phyloP scores from a whole-genome alignment of 2,113 vertebrate species.

The Apteryx owenii region DNA sequence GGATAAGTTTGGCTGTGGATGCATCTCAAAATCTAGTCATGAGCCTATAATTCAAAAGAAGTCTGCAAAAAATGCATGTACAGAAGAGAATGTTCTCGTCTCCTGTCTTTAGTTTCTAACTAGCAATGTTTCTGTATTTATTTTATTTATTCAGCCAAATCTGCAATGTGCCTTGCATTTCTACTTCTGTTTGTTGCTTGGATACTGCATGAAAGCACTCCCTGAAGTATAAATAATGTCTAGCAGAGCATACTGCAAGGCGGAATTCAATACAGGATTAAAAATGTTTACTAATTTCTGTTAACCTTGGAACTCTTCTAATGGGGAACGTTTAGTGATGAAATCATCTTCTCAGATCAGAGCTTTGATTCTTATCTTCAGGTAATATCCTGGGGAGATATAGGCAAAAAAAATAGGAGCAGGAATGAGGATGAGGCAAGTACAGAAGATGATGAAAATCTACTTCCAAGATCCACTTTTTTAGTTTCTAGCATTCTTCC shows the following conservation, averaged over 20 bases:
- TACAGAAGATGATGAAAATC: not conserved
- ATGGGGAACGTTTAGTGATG: not conserved
- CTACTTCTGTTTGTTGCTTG: slow-evolving; percentile 55
- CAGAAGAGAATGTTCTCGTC: slow-evolving; percentile 12
- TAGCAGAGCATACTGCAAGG: slow-evolving; percentile 10
- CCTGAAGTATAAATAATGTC: slow-evolving; percentile 55
- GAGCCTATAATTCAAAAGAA: not conserved
- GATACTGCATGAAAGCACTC: slow-evolving; percentile 58
- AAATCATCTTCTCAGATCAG: slow-evolving; percentile 16
- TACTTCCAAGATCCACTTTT: not conserved
- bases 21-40: not conserved
- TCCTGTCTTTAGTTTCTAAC: not conserved
- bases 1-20: not conserved
- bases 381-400: slow-evolving; percentile 44
- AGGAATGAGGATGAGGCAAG: not conserved
- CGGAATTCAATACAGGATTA: not conserved
- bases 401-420: not conserved
- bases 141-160: slow-evolving; percentile 58
- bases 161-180: slow-evolving; percentile 37
- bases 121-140: not conserved
- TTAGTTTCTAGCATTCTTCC: not conserved
- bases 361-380: slow-evolving; percentile 52
- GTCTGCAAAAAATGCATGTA: not conserved
- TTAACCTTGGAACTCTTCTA: slow-evolving; percentile 47
- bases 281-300: slow-evolving; percentile 48